Conservation (phyloP, 2,113 vertebrate genomes). For the Probosciger aterrimus region DNA sequence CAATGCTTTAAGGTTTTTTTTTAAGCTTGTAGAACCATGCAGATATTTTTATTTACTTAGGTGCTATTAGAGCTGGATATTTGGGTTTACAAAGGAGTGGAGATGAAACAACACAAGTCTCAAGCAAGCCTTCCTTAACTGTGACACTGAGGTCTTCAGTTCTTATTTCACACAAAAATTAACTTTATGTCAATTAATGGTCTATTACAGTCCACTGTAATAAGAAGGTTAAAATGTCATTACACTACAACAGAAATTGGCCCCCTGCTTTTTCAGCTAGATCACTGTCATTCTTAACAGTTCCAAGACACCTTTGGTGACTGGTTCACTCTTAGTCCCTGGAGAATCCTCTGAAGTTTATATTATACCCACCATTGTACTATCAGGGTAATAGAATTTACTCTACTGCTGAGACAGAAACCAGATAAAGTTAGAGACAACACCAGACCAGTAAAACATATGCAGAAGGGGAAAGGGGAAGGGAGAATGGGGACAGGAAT, state of each 20-base stretch:
- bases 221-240: conserved; percentile 29
- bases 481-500: conserved; percentile 26
- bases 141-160: not conserved
- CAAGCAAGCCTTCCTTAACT: conserved; percentile 8
- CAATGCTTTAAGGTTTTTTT: not conserved
- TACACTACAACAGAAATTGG: conserved; percentile 24
- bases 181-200: not conserved
- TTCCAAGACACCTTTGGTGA: conserved; percentile 59
- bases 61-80: conserved; percentile 53
- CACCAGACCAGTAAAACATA: conserved; percentile 59
- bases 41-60: conserved; percentile 64
- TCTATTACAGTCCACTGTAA: conserved; percentile 28
- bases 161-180: conserved; percentile 19
- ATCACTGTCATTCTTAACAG: conserved; percentile 42
- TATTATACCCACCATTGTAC: conserved; percentile 52
- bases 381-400: conserved; percentile 53
- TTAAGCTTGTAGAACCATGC: conserved; percentile 63
- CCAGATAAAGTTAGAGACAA: conserved; percentile 59
- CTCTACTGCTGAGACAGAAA: conserved; percentile 65
- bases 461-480: conserved; percentile 28
- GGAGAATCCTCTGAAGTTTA: conserved; percentile 54
- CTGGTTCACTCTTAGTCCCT: conserved; percentile 60
- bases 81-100: conserved; percentile 46
- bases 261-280: conserved; percentile 40
- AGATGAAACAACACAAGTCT: conserved; percentile 10